Evolutionary conservation across 2,888 invertebrate genomes (phyloP).

Genomic region (Drosophila macrospina): DNA sequence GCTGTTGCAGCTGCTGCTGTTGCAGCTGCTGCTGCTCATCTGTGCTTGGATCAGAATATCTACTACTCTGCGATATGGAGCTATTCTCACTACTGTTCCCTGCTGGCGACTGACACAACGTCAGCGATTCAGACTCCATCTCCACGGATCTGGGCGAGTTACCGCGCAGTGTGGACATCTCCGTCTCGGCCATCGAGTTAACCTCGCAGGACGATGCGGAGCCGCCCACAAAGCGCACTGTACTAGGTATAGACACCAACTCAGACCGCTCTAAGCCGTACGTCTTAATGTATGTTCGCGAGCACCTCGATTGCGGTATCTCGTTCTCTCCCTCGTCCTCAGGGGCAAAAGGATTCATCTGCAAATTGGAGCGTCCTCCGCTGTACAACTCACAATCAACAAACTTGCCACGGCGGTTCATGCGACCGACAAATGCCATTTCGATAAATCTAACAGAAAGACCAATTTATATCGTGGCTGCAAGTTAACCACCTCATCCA

Average conservation of each 20-base stretch:
- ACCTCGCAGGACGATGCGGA: constrained; percentile 62
- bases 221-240: constrained; percentile 55
- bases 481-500: neutral
- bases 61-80: constrained; percentile 24
- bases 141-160: constrained; percentile 44
- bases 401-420: constrained; percentile 43
- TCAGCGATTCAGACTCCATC: constrained; percentile 19
- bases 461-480: neutral
- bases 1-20: no score
- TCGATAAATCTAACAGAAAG: neutral
- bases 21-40: neutral
- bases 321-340: neutral
- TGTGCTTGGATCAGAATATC: neutral
- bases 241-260: constrained; percentile 21
- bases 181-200: constrained; percentile 55
- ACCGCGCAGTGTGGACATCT: constrained; percentile 64
- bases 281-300: constrained; percentile 63
- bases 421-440: constrained; percentile 69
- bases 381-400: constrained; percentile 38
- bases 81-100: constrained; percentile 19
- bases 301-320: constrained; percentile 12
- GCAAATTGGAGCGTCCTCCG: constrained; percentile 1
- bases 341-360: neutral
- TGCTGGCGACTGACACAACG: constrained; percentile 4
- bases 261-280: constrained; percentile 27